Conservation (phyloP, 1,140 invertebrate genomes). For the Drosophila repletoides region DNA sequence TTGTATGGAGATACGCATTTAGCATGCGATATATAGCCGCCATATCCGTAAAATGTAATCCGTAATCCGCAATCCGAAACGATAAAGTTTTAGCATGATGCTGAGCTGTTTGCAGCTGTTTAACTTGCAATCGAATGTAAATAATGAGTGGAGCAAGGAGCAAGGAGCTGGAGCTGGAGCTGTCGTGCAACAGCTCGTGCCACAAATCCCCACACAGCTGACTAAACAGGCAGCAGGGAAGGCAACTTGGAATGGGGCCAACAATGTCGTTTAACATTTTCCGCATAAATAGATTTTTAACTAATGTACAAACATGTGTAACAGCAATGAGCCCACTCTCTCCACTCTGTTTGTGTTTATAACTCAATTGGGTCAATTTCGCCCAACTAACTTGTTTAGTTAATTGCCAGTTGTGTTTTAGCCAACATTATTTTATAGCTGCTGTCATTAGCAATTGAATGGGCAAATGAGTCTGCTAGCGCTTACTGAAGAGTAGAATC, state of each 20-base stretch:
- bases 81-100: slow-evolving; percentile 57
- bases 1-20: slow-evolving; percentile 19
- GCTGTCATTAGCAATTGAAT: slow-evolving; percentile 1
- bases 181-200: background rate
- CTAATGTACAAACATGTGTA: slow-evolving; percentile 53
- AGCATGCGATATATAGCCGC: slow-evolving; percentile 6
- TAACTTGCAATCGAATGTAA: slow-evolving; percentile 80
- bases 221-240: background rate
- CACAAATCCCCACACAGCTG: background rate
- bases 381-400: slow-evolving; percentile 7
- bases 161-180: no score
- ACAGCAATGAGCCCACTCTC: background rate
- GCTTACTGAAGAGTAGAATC: no score
- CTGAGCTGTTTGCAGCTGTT: slow-evolving; percentile 71
- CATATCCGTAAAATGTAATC: slow-evolving; percentile 12
- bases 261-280: slow-evolving; percentile 45
- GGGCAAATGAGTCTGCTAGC: background rate
- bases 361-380: slow-evolving; percentile 45
- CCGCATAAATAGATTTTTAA: slow-evolving; percentile 58
- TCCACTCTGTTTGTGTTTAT: slow-evolving; percentile 17
- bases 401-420: slow-evolving; percentile 22
- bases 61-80: slow-evolving; percentile 7
- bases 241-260: background rate
- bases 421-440: background rate
- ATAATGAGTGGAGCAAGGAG: slow-evolving; percentile 62